Percentiles rank a stretch among this genome's conserved stretches.
Evolutionary conservation across 2,113 vertebrate species (phyloP).

Genomic region (Hystrix cristata): DNA sequence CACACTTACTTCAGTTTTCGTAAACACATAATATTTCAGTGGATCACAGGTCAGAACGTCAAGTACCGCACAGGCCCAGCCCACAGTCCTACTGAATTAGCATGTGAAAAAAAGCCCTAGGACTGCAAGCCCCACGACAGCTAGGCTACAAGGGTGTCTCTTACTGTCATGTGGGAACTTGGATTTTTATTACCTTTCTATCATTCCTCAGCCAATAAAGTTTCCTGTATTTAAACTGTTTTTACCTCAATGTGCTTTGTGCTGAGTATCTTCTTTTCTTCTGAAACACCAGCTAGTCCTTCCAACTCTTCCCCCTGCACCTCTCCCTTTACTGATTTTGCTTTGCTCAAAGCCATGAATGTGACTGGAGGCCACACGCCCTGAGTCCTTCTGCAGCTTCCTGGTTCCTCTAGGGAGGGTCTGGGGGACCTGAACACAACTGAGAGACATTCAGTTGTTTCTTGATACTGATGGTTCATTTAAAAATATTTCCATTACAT

Average conservation of each 20-base stretch:
- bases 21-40: neutral
- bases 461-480: neutral
- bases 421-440: too few species aligned
- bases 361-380: accelerated
- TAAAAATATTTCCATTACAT: neutral
- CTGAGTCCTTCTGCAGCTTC: neutral
- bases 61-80: neutral
- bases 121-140: accelerated
- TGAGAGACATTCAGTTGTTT: neutral
- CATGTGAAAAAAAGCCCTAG: neutral
- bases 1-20: neutral
- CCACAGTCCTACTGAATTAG: neutral
- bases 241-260: neutral
- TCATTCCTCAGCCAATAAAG: neutral
- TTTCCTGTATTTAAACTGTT: neutral
- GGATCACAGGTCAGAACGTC: neutral
- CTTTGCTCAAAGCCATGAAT: neutral
- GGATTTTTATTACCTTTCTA: neutral
- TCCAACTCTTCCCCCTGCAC: accelerated
- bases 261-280: neutral
- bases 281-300: neutral
- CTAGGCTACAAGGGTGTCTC: neutral
- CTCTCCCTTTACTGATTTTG: neutral
- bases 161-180: accelerated
- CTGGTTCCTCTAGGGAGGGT: neutral